A percentile compares a stretch with the other conserved stretches of the same genome.
Conservation (phyloP, 2,888 invertebrate species). For the Sarcophaga variegata region DNA sequence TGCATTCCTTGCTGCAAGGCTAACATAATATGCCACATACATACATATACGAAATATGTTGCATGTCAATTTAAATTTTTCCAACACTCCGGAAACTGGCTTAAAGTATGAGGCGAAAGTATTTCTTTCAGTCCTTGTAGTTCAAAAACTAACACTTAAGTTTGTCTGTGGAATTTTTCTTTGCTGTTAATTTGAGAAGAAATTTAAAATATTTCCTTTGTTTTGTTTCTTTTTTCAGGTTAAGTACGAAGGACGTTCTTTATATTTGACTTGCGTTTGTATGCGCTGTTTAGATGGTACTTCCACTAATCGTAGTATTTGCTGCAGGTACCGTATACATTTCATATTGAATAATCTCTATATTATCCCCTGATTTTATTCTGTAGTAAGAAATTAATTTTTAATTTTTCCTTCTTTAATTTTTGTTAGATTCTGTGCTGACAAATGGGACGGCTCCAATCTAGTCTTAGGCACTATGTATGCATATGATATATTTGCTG, state of each 20-base stretch:
- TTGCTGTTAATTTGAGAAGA: constrained; percentile 17
- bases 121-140: constrained; percentile 27
- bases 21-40: constrained; percentile 31
- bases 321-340: constrained; percentile 84
- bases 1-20: constrained; percentile 26
- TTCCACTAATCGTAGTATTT: constrained; percentile 88
- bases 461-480: constrained; percentile 98
- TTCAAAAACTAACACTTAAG: constrained; percentile 51
- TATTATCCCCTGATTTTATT: too few species aligned
- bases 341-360: too few species aligned
- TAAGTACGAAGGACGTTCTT: constrained; percentile 93
- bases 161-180: constrained; percentile 17
- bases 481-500: constrained; percentile 98
- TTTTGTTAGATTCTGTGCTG: constrained; percentile 86
- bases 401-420: neutral
- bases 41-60: constrained; percentile 48
- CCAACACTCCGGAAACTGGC: neutral
- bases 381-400: too few species aligned
- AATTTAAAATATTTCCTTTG: constrained; percentile 19
- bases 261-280: constrained; percentile 96
- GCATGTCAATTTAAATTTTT: constrained; percentile 39
- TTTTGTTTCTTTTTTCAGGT: constrained; percentile 84
- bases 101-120: neutral
- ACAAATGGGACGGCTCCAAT: constrained; percentile 95
- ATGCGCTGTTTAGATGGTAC: constrained; percentile 96